phyloP scores from a whole-genome alignment of 2,888 invertebrate genomes.

The Spisula subtruncata region DNA sequence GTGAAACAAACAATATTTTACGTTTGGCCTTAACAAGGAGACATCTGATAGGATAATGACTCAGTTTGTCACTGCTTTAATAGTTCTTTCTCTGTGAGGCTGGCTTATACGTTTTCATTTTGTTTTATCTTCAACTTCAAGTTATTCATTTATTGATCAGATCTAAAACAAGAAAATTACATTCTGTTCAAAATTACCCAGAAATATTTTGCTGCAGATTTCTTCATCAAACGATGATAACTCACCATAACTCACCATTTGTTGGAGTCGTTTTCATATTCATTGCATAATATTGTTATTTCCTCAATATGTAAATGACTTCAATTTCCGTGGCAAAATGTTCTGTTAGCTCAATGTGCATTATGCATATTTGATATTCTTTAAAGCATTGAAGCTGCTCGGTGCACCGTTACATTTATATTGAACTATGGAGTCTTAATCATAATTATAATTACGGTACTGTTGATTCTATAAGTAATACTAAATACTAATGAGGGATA shows the following conservation, averaged over 20 bases:
- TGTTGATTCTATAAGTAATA: too few species aligned
- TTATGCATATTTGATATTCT: too few species aligned
- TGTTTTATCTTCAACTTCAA: not conserved
- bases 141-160: constrained; percentile 11
- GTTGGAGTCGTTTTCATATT: not conserved
- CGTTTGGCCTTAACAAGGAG: too few species aligned
- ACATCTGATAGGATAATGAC: not conserved
- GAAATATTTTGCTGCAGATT: not conserved
- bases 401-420: too few species aligned
- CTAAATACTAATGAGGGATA: too few species aligned
- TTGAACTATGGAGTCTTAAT: too few species aligned
- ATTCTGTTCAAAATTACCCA: not conserved
- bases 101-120: not conserved
- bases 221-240: not conserved
- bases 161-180: constrained; percentile 1
- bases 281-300: not conserved
- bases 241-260: constrained; percentile 8
- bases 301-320: constrained; percentile 8
- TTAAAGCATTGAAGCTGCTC: too few species aligned
- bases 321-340: too few species aligned
- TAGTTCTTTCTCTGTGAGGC: not conserved
- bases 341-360: too few species aligned
- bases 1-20: too few species aligned
- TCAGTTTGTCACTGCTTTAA: not conserved
- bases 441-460: too few species aligned